These are phyloP conservation scores for Nycticorax nycticorax DNA, from an alignment of 2,113 vertebrate genomes.

Conservation along the genomic window DNA sequence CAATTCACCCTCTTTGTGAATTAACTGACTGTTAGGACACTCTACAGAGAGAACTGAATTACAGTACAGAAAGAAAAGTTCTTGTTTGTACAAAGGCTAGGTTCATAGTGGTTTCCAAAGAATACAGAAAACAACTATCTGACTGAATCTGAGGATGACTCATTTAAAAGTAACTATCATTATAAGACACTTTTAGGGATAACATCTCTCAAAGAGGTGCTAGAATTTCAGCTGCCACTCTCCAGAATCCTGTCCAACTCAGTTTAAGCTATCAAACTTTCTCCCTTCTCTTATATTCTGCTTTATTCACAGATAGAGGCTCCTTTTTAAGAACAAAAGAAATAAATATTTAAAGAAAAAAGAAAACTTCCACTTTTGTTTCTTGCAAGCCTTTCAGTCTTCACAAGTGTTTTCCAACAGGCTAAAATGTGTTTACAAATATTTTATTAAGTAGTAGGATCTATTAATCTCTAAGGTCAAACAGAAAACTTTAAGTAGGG, in stretches of 20 bases:
- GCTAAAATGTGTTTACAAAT: background rate
- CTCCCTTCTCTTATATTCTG: background rate
- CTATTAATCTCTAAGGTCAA: background rate
- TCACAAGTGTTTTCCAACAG: background rate
- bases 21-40: background rate
- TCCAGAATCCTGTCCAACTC: background rate
- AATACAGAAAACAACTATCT: background rate
- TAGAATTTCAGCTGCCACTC: background rate
- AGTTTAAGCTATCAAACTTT: background rate
- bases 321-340: background rate
- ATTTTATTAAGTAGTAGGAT: background rate
- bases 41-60: background rate
- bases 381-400: background rate
- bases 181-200: background rate
- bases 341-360: background rate
- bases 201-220: background rate
- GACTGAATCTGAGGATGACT: background rate
- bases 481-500: background rate
- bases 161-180: background rate
- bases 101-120: background rate
- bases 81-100: background rate
- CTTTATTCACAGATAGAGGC: background rate
- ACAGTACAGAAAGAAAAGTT: background rate
- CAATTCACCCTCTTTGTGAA: background rate
- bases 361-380: background rate